Conservation (phyloP, 2,888 invertebrate genomes). For the Clitarchus hookeri region DNA sequence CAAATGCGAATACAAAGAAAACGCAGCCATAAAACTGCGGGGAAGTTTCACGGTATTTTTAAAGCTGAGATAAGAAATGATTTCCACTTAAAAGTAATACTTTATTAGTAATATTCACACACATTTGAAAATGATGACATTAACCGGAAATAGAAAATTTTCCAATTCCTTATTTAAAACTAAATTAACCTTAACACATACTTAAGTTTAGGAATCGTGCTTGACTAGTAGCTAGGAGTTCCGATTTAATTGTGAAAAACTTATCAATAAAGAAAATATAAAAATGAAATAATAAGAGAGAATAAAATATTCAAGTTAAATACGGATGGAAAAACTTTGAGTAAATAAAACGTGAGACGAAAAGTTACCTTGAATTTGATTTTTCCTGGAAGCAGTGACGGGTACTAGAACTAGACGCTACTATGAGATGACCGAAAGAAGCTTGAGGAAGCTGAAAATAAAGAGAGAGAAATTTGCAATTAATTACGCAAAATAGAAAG, state of each 20-base stretch:
- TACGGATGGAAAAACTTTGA: background rate
- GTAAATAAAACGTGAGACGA: background rate
- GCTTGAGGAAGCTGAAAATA: slow-evolving; percentile 7
- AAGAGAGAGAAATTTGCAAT: background rate
- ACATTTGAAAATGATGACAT: too few relatives aligned
- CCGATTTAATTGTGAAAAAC: background rate
- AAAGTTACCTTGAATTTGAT: slow-evolving; percentile 2
- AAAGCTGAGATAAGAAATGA: too few relatives aligned
- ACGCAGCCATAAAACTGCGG: too few relatives aligned
- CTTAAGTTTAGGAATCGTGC: too few relatives aligned
- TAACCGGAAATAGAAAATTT: too few relatives aligned
- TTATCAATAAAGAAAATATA: background rate
- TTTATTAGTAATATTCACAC: too few relatives aligned
- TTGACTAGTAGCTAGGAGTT: too few relatives aligned
- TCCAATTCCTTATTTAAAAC: too few relatives aligned
- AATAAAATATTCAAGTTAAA: background rate
- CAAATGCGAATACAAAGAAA: too few relatives aligned
- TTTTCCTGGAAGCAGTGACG: background rate
- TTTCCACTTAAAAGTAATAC: too few relatives aligned
- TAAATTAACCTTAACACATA: too few relatives aligned
- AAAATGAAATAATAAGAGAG: background rate
- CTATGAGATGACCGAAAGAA: background rate
- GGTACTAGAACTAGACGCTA: background rate
- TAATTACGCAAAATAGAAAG: background rate
- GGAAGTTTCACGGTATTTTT: too few relatives aligned